A percentile compares a stretch with the other conserved stretches of the same genome.
Evolutionary conservation across 2,113 vertebrate species (phyloP).

Genomic region (Chaetodon auriga): DNA sequence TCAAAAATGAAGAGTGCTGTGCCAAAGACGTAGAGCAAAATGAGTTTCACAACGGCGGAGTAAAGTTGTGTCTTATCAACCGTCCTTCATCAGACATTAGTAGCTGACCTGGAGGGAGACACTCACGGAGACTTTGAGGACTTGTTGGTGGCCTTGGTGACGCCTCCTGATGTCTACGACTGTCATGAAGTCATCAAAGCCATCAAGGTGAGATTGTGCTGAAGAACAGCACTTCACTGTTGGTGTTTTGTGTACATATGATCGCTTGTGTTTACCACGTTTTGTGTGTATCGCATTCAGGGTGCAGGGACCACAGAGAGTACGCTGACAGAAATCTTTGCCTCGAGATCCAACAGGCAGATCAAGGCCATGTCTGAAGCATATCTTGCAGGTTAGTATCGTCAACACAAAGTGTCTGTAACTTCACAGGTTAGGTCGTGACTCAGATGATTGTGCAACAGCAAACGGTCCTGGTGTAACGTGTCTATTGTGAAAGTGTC

Average conservation of each 20-base stretch:
- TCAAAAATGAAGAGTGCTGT: conserved; percentile 75
- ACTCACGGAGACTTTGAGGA: conserved; percentile 88
- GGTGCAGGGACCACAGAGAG: conserved; percentile 87
- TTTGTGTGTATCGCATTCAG: conserved; percentile 69
- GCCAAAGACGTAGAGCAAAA: conserved; percentile 50
- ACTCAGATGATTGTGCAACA: background rate
- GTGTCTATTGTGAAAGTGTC: background rate
- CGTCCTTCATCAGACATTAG: conserved; percentile 80
- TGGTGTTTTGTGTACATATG: background rate
- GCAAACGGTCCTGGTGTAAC: background rate
- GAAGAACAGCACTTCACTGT: background rate
- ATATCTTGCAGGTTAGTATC: conserved; percentile 85
- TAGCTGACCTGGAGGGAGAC: conserved; percentile 88
- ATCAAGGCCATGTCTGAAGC: conserved; percentile 86
- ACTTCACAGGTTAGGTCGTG: background rate
- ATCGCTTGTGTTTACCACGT: too few relatives aligned
- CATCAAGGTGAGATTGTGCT: conserved; percentile 84
- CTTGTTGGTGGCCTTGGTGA: conserved; percentile 85
- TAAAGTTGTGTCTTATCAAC: background rate
- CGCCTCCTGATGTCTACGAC: conserved; percentile 84
- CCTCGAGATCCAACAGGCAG: conserved; percentile 88
- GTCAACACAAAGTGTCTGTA: background rate
- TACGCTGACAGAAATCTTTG: conserved; percentile 89
- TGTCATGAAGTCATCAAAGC: conserved; percentile 86
- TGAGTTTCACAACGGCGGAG: background rate